Conservation (phyloP, 2,113 vertebrate species). For the Ceyx melanurus region DNA sequence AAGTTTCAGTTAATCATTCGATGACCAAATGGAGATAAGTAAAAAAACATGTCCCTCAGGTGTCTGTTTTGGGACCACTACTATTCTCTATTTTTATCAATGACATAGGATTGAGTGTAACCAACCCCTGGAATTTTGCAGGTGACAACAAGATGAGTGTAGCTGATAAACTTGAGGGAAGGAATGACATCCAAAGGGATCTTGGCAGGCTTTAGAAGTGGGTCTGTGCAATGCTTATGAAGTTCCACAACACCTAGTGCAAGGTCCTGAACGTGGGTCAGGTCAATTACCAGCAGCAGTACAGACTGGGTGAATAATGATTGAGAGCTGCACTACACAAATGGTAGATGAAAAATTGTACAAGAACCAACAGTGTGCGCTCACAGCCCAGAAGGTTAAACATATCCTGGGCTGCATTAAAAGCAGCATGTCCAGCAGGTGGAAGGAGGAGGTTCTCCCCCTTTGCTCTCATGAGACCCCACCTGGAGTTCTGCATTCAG, state of each 20-base stretch:
- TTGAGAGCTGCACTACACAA: neutral
- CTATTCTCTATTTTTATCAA: neutral
- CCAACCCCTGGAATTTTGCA: neutral
- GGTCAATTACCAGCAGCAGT: neutral
- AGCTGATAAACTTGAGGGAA: neutral
- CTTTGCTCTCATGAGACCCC: neutral
- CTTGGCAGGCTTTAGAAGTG: neutral
- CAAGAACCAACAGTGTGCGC: fast-evolving
- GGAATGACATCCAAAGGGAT: neutral
- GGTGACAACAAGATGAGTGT: neutral
- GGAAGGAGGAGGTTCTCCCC: neutral
- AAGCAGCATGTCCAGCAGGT: neutral
- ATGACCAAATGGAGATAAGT: neutral
- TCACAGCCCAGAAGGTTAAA: neutral
- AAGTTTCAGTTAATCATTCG: neutral
- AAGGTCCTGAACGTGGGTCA: neutral
- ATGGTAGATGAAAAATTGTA: neutral
- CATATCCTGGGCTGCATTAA: neutral
- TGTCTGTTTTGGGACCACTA: fast-evolving
- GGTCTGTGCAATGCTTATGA: neutral
- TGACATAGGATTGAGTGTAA: neutral
- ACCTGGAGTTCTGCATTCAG: neutral
- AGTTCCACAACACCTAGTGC: neutral
- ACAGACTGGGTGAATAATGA: neutral
- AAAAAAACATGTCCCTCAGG: neutral